Conservation (phyloP, 1,140 invertebrate genomes). For the Bradysia coprophila region DNA sequence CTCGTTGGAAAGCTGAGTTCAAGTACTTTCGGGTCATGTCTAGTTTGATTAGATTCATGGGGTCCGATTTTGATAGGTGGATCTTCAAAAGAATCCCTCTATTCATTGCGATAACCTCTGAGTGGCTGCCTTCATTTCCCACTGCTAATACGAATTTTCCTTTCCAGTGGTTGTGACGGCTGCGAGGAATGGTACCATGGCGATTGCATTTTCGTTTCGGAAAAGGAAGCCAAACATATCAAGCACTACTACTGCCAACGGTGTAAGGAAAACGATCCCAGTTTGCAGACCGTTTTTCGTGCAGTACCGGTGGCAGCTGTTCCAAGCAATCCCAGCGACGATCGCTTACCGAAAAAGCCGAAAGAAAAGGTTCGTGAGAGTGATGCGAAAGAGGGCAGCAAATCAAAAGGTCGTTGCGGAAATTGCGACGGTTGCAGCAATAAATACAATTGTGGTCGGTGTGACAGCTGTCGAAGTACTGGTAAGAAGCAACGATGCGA, state of each 20-base stretch:
- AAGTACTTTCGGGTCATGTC: not conserved
- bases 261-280: constrained; percentile 67
- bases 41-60: not conserved
- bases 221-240: constrained; percentile 81
- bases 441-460: constrained; percentile 70
- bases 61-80: too few species aligned
- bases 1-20: not conserved
- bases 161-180: constrained; percentile 69
- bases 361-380: constrained; percentile 17
- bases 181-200: constrained; percentile 99
- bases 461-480: constrained; percentile 53
- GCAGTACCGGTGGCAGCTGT: constrained; percentile 8
- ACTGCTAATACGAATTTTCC: not conserved
- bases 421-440: constrained; percentile 63
- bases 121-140: not conserved
- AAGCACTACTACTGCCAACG: constrained; percentile 82
- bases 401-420: constrained; percentile 46
- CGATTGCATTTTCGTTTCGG: constrained; percentile 89
- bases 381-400: constrained; percentile 16
- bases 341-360: constrained; percentile 12
- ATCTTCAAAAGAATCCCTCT: too few species aligned
- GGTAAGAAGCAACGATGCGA: constrained; percentile 56
- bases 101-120: too few species aligned
- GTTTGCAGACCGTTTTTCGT: constrained; percentile 53
- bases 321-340: constrained; percentile 8